Conservation (phyloP, 2,797 vertebrate genomes). For the Gallirallus australis region DNA sequence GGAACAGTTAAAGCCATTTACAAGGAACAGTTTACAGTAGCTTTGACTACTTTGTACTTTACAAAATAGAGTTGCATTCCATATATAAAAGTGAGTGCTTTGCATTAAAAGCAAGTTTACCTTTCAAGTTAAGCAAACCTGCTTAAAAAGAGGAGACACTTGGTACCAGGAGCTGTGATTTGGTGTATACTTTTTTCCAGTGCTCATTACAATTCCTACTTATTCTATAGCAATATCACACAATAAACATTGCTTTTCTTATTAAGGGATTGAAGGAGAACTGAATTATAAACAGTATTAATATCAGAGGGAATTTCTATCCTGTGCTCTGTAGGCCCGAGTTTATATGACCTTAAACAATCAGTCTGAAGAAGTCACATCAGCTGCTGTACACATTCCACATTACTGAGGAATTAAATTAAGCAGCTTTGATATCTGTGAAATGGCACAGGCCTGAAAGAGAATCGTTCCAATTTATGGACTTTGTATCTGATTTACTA, state of each 20-base stretch:
- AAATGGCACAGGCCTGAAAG: conserved; percentile 49
- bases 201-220: conserved; percentile 39
- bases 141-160: conserved; percentile 30
- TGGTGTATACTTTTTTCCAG: background rate
- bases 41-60: background rate
- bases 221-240: conserved; percentile 43
- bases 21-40: background rate
- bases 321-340: conserved; percentile 15
- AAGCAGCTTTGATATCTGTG: conserved; percentile 59
- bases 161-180: conserved; percentile 14
- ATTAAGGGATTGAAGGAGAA: conserved; percentile 16
- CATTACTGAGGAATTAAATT: conserved; percentile 63
- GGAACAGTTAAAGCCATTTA: background rate
- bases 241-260: conserved; percentile 55
- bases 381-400: conserved; percentile 60
- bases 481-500: conserved; percentile 67
- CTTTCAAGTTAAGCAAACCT: conserved; percentile 30
- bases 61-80: background rate
- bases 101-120: conserved; percentile 28
- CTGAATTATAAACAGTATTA: conserved; percentile 50
- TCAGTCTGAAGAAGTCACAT: conserved; percentile 32
- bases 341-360: conserved; percentile 55
- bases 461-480: conserved; percentile 51
- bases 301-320: conserved; percentile 40
- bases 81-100: background rate